Conservation (phyloP, 2,888 invertebrate genomes). For the Protophormia terraenovae region DNA sequence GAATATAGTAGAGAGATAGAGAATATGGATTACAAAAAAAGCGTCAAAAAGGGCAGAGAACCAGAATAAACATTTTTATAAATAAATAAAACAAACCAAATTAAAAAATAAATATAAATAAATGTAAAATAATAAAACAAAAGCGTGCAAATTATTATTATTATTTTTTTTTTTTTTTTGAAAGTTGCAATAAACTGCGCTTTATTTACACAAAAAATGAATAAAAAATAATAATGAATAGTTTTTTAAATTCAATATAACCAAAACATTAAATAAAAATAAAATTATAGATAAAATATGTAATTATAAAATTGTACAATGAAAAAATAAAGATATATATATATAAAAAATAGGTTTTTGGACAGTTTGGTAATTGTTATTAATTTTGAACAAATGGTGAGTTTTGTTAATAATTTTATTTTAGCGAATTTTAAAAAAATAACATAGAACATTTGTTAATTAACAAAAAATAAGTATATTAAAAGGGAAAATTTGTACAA, state of each 20-base stretch:
- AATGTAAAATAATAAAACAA: constrained; percentile 60
- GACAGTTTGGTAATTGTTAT: background rate
- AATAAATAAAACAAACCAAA: constrained; percentile 20
- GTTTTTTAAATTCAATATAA: background rate
- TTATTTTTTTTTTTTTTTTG: constrained; percentile 41
- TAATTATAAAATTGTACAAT: constrained; percentile 1
- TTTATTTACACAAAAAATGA: constrained; percentile 60
- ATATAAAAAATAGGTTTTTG: background rate
- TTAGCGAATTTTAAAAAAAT: background rate
- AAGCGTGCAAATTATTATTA: constrained; percentile 74
- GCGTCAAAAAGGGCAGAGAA: constrained; percentile 38
- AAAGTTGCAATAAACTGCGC: constrained; percentile 39
- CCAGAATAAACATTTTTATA: constrained; percentile 1
- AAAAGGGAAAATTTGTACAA: background rate
- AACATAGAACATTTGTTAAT: too few species aligned
- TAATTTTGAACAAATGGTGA: constrained; percentile 3
- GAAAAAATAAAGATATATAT: too few species aligned
- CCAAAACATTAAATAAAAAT: constrained; percentile 20
- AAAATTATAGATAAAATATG: constrained; percentile 9
- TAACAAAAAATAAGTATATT: background rate
- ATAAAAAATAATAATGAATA: constrained; percentile 26
- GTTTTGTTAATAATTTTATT: constrained; percentile 21
- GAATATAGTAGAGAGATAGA: background rate
- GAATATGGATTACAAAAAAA: constrained; percentile 35
- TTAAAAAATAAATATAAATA: background rate